Evolutionary conservation across 2,888 invertebrate species (phyloP).

Genomic region (Hypolimnas misippus): DNA sequence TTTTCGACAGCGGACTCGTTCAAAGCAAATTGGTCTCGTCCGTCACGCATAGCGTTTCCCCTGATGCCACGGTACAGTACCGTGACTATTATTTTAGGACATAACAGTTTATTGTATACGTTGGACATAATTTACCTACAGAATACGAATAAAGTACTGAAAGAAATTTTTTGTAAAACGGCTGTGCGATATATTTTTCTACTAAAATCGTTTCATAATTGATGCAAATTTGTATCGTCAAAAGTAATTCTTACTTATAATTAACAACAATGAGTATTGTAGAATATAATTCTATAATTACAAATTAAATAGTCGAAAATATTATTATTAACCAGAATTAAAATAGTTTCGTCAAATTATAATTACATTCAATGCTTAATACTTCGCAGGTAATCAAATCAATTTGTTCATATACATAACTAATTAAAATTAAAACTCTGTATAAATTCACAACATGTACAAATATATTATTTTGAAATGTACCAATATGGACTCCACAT

Average conservation of each 20-base stretch:
- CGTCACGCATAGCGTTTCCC: conserved; percentile 47
- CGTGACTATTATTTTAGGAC: conserved; percentile 23
- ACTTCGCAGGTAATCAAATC: too few relatives aligned
- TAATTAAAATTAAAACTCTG: background rate
- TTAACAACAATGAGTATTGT: too few relatives aligned
- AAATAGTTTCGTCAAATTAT: too few relatives aligned
- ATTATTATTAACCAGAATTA: too few relatives aligned
- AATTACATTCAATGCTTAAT: background rate
- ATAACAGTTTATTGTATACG: background rate
- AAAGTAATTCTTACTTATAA: too few relatives aligned
- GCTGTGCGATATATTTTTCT: too few relatives aligned
- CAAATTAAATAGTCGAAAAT: too few relatives aligned
- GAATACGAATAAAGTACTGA: background rate
- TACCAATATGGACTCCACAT: conserved; percentile 15
- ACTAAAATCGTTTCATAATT: too few relatives aligned
- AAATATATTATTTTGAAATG: conserved; percentile 19
- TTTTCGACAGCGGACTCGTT: conserved; percentile 44
- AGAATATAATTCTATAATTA: too few relatives aligned
- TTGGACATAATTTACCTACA: background rate
- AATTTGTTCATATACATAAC: too few relatives aligned
- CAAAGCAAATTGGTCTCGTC: conserved; percentile 45
- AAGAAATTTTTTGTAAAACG: background rate
- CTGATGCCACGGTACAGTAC: conserved; percentile 34
- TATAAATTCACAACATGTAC: background rate
- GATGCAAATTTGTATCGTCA: too few relatives aligned